Base-by-base conservation (phyloP, 2,797 vertebrate species). In the Rhadinocentrus ornatus region DNA sequence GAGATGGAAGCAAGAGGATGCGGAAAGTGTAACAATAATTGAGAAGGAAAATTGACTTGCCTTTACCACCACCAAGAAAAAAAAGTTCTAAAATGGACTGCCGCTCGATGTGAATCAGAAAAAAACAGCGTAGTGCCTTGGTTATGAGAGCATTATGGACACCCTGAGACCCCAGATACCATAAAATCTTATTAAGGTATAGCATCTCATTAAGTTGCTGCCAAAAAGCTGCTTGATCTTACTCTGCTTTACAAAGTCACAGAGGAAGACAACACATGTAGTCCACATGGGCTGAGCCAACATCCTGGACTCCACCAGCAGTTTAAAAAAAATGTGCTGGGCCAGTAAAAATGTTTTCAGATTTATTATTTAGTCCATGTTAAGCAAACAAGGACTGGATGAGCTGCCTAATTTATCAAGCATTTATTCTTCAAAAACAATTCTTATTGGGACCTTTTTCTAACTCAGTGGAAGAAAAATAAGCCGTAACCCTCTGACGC, bases 131-230 rank as follows among this genome's bases (percentile, higher is more conserved):
- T 24, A 65, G 78, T 58, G 73, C 56, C 62, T 92, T 90, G 89
- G 85, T 91, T 68, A 73, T 55, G 63, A 59, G 59, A 70, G 81
- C 69, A 69, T 85, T 88, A 83, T 66, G 73, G 78, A 78, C 78
- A 72, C 83, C 74, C 70, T 58, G 75, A 84, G 85, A 86, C 66
- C 86, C 75, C 77, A 80, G 82, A 85, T 80, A 89, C 52, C 86
- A 71, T 90, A 89, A 93, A 88, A 91, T 92, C 84, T 69, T 88
- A 81, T 91, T 91, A 88, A 52, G 85, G 83, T 87, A 82, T 77
- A 87, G 90, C 88, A 90, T 90, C 88, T 91, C 86, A 91, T 91
- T 91, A 91, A 61, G 66, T 73, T 82, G 26, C 79, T 84, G 80
- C 87, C 85, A 87, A 87, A 74, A 78, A 75, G 84, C 84, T 80